Base-by-base conservation (phyloP, 2,888 invertebrate species). In the Elgonia sp. region DNA sequence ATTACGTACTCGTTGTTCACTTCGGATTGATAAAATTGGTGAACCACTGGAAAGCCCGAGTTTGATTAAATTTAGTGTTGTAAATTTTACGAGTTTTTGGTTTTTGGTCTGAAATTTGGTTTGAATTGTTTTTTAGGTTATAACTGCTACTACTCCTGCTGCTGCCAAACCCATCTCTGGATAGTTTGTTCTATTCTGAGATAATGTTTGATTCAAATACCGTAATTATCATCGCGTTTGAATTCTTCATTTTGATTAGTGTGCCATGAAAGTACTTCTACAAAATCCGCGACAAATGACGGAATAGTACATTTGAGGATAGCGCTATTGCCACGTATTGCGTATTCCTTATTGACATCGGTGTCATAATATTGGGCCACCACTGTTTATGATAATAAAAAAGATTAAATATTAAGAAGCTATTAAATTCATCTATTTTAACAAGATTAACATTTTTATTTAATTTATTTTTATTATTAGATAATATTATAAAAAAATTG, bases 231-330 rank as follows among this genome's bases (percentile, higher is more conserved):
- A 91, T 96, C 88, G 12, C 87, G 85, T 70, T 87, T 87, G 63
- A 97, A 97, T 92, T 96, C 96, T 94, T 97, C 97, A 87, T 96
- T 96, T 92, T 97, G 96, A 95, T 98, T 97, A 91, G 97, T 97
- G 92, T 97, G 97, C 98, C 98, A 98, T 70, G 97, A 97, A 77
- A 97, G 96, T 91, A 99, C 98, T 93, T 96, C 96, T 89, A 99
- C 98, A 95, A 98, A 98, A 95, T 98, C 98, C 88, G 98, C 97
- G 88, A 98, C 98, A 95, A 98, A 99, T 89, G 98, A 98, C 72
- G 98, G 98, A 93, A 98, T 97, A 92, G 97, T 97, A 95, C 98
- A 98, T 95, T 98, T 98, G 92, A 98, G 95, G 90, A 98, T 97
- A 88, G 97, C 98, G 92, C 98, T 96, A 95, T 98, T 98, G 92